Percentiles rank a stretch among this genome's conserved stretches.
Conservation (phyloP, 92 coral and sea anemone species). For the Umimayanthus chanpuru region DNA sequence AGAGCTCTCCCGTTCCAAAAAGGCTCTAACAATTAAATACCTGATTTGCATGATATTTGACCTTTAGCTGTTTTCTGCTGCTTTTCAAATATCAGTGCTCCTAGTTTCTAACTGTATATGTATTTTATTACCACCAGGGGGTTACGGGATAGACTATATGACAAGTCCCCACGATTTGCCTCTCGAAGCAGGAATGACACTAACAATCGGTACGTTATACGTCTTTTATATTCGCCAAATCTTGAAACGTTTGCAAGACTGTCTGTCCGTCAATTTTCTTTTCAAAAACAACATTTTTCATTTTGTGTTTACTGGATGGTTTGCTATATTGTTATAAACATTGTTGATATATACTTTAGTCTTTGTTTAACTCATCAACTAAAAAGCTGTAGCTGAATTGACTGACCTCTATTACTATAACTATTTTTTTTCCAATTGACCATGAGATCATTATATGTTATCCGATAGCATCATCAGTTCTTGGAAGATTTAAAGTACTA, state of each 20-base stretch:
- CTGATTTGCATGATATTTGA: not conserved
- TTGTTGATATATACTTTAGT: no score
- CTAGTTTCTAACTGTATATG: not conserved
- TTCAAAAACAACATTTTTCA: no score
- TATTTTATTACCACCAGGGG: conserved; percentile 29
- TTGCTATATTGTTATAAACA: no score
- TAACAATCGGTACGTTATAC: conserved; percentile 43
- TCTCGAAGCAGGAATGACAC: conserved; percentile 39
- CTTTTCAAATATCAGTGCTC: no score
- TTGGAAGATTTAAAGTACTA: no score
- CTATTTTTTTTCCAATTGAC: no score
- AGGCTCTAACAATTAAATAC: not conserved
- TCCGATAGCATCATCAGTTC: no score
- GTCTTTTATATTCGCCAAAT: not conserved
- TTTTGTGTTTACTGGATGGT: no score
- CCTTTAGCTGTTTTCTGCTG: not conserved
- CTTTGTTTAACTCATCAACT: no score
- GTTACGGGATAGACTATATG: conserved; percentile 36
- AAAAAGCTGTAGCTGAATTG: no score
- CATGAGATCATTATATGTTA: no score
- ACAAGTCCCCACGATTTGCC: conserved; percentile 33
- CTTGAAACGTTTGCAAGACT: not conserved
- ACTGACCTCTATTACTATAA: no score
- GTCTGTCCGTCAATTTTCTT: not conserved
- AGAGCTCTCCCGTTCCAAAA: not conserved